Evolutionary conservation across 2,113 vertebrate species (phyloP).

Genomic region (Platichthys stellatus): DNA sequence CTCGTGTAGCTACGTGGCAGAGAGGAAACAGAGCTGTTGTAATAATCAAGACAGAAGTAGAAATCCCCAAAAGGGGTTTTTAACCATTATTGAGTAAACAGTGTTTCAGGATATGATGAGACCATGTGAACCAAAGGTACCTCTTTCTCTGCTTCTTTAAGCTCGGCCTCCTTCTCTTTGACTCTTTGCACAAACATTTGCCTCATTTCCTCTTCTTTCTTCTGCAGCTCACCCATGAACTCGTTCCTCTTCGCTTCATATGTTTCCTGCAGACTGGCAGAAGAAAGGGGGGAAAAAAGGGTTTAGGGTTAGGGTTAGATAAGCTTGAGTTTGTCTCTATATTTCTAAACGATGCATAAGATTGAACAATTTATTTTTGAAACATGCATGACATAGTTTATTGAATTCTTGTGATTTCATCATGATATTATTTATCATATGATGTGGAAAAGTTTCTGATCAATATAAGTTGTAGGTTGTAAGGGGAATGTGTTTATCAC

Average conservation of each 20-base stretch:
- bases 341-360: too few species aligned
- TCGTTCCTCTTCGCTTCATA: constrained; percentile 99
- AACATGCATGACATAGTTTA: too few species aligned
- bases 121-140: constrained; percentile 65
- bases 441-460: too few species aligned
- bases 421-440: too few species aligned
- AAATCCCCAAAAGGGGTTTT: background rate
- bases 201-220: constrained; percentile 99
- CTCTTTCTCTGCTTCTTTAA: constrained; percentile 99
- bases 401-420: too few species aligned
- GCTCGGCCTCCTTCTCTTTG: constrained; percentile 97
- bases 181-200: constrained; percentile 99
- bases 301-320: background rate
- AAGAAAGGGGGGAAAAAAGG: background rate
- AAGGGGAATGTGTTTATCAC: too few species aligned
- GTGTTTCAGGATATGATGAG: background rate
- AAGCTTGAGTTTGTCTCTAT: background rate
- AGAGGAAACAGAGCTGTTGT: background rate
- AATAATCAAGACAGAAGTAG: background rate
- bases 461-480: too few species aligned
- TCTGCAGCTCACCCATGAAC: constrained; percentile 97
- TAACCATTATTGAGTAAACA: background rate
- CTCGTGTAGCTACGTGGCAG: constrained; percentile 88
- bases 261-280: constrained; percentile 93
- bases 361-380: too few species aligned